phyloP scores from a whole-genome alignment of 2,113 vertebrate genomes.

The Corvus hawaiiensis region DNA sequence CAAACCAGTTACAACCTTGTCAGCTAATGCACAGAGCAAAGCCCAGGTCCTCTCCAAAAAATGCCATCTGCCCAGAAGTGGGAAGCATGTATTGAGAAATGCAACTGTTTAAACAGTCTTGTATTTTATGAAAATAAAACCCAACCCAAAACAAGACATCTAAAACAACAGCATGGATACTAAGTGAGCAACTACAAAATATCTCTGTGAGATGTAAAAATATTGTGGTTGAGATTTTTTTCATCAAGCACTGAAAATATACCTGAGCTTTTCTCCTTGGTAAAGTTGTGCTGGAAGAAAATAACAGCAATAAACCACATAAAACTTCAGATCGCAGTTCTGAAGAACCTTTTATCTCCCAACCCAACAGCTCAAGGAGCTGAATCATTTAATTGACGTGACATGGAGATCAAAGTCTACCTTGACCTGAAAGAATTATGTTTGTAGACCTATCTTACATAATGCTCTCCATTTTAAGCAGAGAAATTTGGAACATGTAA shows the following conservation, averaged over 20 bases:
- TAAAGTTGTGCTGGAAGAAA: not conserved
- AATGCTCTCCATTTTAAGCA: not conserved
- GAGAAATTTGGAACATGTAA: not conserved
- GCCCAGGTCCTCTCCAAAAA: not conserved
- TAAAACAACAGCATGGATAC: not conserved
- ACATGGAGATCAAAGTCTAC: slow-evolving; percentile 15
- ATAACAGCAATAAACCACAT: not conserved
- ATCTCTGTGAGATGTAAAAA: not conserved
- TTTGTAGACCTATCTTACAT: not conserved
- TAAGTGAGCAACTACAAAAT: not conserved
- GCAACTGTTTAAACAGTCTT: not conserved
- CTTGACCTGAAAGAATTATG: not conserved
- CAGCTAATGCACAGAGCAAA: not conserved
- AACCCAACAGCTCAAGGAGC: not conserved
- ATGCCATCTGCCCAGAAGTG: not conserved
- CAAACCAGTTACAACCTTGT: not conserved
- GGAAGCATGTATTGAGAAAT: not conserved
- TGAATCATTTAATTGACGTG: not conserved
- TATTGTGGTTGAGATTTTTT: not conserved
- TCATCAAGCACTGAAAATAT: not conserved
- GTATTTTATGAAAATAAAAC: not conserved
- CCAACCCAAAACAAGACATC: not conserved
- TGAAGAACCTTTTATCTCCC: slow-evolving; percentile 18
- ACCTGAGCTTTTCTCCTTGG: not conserved
- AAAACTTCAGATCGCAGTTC: not conserved